phyloP scores from a whole-genome alignment of 2,888 invertebrate species.

The Drosophila villosipedis region DNA sequence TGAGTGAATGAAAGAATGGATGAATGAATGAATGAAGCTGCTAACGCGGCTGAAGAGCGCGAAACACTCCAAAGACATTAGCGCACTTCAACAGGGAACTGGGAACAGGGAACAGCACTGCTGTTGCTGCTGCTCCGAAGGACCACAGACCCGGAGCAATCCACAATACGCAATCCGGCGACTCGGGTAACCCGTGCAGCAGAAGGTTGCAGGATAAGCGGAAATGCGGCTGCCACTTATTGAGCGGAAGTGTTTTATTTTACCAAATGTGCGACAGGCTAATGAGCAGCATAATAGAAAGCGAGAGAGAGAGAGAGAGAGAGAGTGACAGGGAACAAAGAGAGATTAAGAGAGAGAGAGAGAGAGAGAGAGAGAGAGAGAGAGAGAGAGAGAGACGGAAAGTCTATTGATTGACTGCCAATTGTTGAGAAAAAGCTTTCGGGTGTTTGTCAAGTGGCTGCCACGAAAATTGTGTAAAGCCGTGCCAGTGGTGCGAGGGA shows the following conservation, averaged over 20 bases:
- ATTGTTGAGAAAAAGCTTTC: conserved; percentile 67
- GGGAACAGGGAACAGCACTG: neutral
- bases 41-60: conserved; percentile 67
- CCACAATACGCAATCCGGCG: conserved; percentile 10
- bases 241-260: conserved; percentile 75
- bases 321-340: neutral
- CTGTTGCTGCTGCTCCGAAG: neutral
- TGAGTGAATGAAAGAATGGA: conserved; percentile 26
- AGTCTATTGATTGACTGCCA: conserved; percentile 60
- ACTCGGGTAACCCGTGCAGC: conserved; percentile 11
- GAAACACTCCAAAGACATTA: conserved; percentile 83
- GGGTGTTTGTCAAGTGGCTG: conserved; percentile 76
- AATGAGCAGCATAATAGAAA: conserved; percentile 56
- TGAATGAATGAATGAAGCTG: conserved; percentile 29
- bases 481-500: conserved; percentile 11
- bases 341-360: conserved; percentile 16
- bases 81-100: conserved; percentile 72
- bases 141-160: conserved; percentile 7
- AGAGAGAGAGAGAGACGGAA: neutral
- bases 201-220: conserved; percentile 61
- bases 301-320: neutral
- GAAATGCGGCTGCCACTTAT: conserved; percentile 72
- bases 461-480: conserved; percentile 16
- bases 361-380: neutral
- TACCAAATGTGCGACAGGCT: conserved; percentile 54